Evolutionary conservation across 2,888 invertebrate genomes (phyloP), one percentile per base, ranked within the genome.

Genomic region (Papilio demoleus): DNA sequence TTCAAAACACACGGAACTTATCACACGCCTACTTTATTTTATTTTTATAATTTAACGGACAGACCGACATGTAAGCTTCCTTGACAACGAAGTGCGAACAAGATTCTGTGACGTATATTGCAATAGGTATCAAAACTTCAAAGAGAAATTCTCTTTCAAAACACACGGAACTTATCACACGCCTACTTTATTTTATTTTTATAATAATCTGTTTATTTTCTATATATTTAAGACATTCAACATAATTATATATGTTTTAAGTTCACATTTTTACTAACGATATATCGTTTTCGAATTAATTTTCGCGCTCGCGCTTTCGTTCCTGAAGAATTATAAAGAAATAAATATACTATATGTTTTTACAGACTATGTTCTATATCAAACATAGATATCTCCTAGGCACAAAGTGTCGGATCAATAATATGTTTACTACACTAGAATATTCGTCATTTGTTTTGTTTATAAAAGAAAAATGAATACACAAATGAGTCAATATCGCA

Each of bases 81-180:
- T 56, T 38, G 34, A 65, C 24, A 64, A 59, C 64, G 64, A 27
- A 42, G 50, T 60, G 64, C 64, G 65, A 68, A 68, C 68, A 68
- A 36, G 64, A 19, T 27, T n/a, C 6, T 12, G 58, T 50, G 63
- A 60, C 59, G 60, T 60, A 50, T 64, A 53, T 60, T 50, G 64
- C 70, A 47, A 65, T 60, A 36, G 59, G 40, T 53, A 70, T 72
- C 67, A 67, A 47, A 62, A 68, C 71, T 65, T 56, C 68, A 68
- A 68, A 68, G 68, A 60, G 36, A 38, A 53, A 68, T 19, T 68
- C 36, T 64, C 58, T 64, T 66, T 58, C 38, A 45, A 62, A 65
- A 68, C 53, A 66, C 31, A 50, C 58, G 61, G 65, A 70, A 70
- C 68, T 56, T 60, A 67, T 68, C 71, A 61, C 45, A 63, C 56